These are phyloP conservation scores for Hylomyscus alleni DNA, from an alignment of 2,797 vertebrate species.

Conservation along the genomic window DNA sequence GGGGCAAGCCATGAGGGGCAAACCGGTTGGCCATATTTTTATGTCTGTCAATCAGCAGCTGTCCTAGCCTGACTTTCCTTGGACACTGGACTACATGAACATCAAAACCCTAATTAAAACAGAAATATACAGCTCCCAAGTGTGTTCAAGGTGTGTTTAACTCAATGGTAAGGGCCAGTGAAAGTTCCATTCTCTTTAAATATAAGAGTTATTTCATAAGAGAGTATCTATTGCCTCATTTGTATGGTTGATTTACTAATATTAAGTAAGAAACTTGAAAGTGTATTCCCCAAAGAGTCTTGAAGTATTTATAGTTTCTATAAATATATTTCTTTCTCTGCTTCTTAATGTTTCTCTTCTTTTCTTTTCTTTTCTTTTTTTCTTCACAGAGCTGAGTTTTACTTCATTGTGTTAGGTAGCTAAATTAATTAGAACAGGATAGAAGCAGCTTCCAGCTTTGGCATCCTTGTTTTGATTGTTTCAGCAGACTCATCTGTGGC, in stretches of 20 bases:
- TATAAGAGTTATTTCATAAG: neutral
- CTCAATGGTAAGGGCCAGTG: neutral
- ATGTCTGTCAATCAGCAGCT: neutral
- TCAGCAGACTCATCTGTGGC: neutral
- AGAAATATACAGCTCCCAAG: neutral
- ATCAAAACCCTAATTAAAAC: neutral
- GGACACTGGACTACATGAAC: neutral
- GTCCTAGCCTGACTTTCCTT: neutral
- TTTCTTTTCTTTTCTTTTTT: no score
- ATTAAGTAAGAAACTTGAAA: neutral
- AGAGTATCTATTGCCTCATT: neutral
- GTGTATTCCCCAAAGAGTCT: conserved; percentile 46
- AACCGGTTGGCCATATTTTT: no score
- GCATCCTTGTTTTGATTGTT: conserved; percentile 27
- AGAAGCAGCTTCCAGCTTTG: neutral
- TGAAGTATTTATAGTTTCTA: conserved; percentile 31
- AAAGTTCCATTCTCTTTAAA: neutral
- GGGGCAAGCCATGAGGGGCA: neutral
- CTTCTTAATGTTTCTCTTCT: conserved; percentile 12
- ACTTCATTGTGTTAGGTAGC: neutral
- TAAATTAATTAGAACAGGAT: conserved; percentile 41
- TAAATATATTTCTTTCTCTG: conserved; percentile 19
- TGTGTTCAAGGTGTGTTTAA: neutral
- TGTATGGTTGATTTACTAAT: conserved; percentile 3
- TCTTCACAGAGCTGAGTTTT: neutral